Evolutionary conservation across 2,888 invertebrate species (phyloP).

Genomic region (Eueremaeus valkanovi): DNA sequence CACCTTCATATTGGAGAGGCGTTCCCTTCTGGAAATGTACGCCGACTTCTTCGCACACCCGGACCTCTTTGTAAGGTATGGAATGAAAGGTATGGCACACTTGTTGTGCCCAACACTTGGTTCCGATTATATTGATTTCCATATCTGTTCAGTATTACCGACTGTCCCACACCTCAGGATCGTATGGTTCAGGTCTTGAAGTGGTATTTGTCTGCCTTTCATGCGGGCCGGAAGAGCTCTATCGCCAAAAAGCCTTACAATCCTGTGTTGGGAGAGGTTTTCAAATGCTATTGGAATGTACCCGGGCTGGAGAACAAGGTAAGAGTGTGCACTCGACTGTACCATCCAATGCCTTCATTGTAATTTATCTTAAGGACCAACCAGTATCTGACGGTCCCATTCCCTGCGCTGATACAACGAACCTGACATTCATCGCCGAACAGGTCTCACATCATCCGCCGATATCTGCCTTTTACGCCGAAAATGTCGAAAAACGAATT

Average conservation of each 20-base stretch:
- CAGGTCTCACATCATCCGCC: slow-evolving; percentile 99
- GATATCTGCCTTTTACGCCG: slow-evolving; percentile 96
- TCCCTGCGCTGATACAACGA: slow-evolving; percentile 55
- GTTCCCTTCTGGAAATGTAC: slow-evolving; percentile 98
- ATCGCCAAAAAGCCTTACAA: slow-evolving; percentile 58
- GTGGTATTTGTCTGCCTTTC: slow-evolving; percentile 98
- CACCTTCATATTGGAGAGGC: slow-evolving; percentile 94
- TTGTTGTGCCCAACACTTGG: no score
- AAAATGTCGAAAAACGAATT: slow-evolving; percentile 83
- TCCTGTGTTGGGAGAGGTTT: slow-evolving; percentile 58
- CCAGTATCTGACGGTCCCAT: slow-evolving; percentile 46
- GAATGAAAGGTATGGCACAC: not conserved
- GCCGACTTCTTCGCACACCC: slow-evolving; percentile 99
- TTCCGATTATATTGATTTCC: no score
- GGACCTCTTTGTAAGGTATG: slow-evolving; percentile 84
- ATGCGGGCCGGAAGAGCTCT: slow-evolving; percentile 80
- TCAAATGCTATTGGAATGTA: slow-evolving; percentile 57
- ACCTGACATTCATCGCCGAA: slow-evolving; percentile 91
- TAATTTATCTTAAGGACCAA: slow-evolving; percentile 23
- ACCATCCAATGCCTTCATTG: not conserved
- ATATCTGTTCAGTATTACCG: slow-evolving; percentile 90
- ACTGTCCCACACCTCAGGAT: slow-evolving; percentile 75
- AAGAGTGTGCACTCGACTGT: slow-evolving; percentile 64
- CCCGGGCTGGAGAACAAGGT: slow-evolving; percentile 57
- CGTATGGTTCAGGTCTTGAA: slow-evolving; percentile 89